Evolutionary conservation across 1,140 invertebrate genomes (phyloP).

Genomic region (Stegodyphus dumicola): DNA sequence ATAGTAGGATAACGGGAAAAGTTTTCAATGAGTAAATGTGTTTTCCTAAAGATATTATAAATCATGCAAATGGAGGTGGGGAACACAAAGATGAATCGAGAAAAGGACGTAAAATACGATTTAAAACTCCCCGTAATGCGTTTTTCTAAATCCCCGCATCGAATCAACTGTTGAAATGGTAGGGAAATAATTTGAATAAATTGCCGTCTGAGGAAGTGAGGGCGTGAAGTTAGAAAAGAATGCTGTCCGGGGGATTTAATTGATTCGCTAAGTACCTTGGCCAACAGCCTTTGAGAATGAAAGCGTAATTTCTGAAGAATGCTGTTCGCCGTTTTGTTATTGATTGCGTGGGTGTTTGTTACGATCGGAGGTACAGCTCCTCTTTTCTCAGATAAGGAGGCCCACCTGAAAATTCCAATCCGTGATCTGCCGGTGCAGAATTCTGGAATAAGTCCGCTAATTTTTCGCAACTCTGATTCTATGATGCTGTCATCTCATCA

Average conservation of each 20-base stretch:
- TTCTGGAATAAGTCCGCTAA: slow-evolving; percentile 3
- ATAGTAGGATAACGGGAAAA: not conserved
- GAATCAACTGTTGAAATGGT: not conserved
- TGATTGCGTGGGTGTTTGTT: slow-evolving; percentile 42
- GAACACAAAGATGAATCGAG: slow-evolving; percentile 4
- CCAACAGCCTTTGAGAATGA: slow-evolving; percentile 19
- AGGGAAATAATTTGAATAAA: slow-evolving; percentile 49
- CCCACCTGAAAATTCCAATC: slow-evolving; percentile 34
- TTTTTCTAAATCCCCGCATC: not conserved
- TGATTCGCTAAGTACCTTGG: slow-evolving; percentile 44
- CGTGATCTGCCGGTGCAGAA: not conserved
- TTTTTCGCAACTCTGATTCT: slow-evolving; percentile 34
- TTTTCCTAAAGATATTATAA: slow-evolving; percentile 22
- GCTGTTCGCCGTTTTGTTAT: slow-evolving; percentile 49
- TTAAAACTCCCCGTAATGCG: not conserved
- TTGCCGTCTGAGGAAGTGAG: slow-evolving; percentile 18
- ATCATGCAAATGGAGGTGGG: slow-evolving; percentile 12
- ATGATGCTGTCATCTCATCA: not conserved
- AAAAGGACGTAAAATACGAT: slow-evolving; percentile 1
- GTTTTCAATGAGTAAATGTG: not conserved
- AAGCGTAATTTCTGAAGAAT: slow-evolving; percentile 53
- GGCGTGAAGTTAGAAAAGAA: slow-evolving; percentile 37
- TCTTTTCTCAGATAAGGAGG: slow-evolving; percentile 9
- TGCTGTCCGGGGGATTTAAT: slow-evolving; percentile 32
- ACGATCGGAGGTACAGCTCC: slow-evolving; percentile 20